These are phyloP conservation scores for Anthopleura xanthogrammica DNA, from an alignment of 92 coral and sea anemone species.

Conservation along the genomic window DNA sequence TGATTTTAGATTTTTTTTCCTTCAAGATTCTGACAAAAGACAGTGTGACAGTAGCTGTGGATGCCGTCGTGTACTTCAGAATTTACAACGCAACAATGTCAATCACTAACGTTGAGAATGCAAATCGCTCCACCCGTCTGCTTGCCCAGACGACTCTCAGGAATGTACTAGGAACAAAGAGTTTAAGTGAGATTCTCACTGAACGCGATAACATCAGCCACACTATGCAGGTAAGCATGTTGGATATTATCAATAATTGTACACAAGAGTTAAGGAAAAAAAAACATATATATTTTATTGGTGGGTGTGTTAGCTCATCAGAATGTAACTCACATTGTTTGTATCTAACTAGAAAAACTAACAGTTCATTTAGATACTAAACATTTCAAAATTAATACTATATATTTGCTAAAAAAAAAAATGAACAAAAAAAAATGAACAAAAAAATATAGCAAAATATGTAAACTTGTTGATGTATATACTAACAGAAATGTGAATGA, in stretches of 20 bases:
- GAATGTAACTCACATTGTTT: too few species aligned
- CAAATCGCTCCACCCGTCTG: conserved; percentile 89
- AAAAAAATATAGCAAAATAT: too few species aligned
- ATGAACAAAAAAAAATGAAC: too few species aligned
- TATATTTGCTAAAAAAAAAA: too few species aligned
- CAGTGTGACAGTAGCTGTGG: conserved; percentile 96
- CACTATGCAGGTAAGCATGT: conserved; percentile 76
- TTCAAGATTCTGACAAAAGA: conserved; percentile 77
- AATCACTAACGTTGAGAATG: conserved; percentile 90
- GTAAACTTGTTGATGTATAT: too few species aligned
- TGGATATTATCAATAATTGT: background rate
- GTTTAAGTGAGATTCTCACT: conserved; percentile 79
- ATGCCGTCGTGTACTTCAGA: conserved; percentile 95
- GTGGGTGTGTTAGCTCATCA: too few species aligned
- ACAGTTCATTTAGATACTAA: too few species aligned
- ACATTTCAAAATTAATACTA: too few species aligned
- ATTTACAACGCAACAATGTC: conserved; percentile 95
- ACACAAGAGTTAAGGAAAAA: background rate
- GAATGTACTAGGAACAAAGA: conserved; percentile 88
- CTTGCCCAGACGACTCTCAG: conserved; percentile 92
- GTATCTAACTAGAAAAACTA: too few species aligned
- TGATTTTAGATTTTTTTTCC: too few species aligned
- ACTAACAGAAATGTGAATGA: too few species aligned
- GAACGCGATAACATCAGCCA: conserved; percentile 86
- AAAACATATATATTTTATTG: too few species aligned